Evolutionary conservation across 1,140 invertebrate genomes (phyloP), one percentile per base, ranked within the genome.

Genomic region (Drosophila murphyi): DNA sequence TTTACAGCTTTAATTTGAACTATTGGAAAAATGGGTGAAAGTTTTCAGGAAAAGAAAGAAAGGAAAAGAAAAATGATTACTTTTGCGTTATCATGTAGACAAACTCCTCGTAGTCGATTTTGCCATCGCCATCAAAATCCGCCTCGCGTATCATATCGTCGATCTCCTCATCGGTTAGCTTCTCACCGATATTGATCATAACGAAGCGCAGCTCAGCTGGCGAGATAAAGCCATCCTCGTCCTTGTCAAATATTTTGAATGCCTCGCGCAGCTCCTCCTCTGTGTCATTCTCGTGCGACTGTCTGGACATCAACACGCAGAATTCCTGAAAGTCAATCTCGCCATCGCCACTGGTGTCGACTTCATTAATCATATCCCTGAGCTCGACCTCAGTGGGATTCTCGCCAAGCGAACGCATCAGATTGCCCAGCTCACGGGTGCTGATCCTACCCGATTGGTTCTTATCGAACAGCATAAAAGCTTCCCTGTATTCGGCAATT

Each of bases 371-470:
- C 39, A 87, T 32, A 54, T 87, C 76, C 55, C 72, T 81, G 0
- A 87, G 47, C 52, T 87, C 83, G 0, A 54, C 48, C n/a, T 87
- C 83, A 2, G 80, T 82, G 6, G 77, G 76, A 60, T 80, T 80
- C 55, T 87, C 80, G 2, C 85, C 83, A 48, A 87, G 35, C 0
- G 85, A 72, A 2, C 77, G 77, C 98, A 99, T 99, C 37, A 99
- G 97, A 83, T 98, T 97, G 70, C 97, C 96, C 61, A 99, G 93
- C 90, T 99, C 98, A 57, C 96, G 95, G 3, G 96, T 97, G 2
- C 97, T 97, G 91, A 99, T 98, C 90, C 97, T 94, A 1, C 98
- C 98, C 80, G 97, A 97, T 79, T 97, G 97, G 93, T 98, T 97
- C 93, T 98, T 98, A 92, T 98, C 98, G 90, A 98, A 98, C 59